Percentiles rank a stretch among this genome's conserved stretches.
Conservation (phyloP, 2,113 vertebrate genomes). For the Phycodurus eques region DNA sequence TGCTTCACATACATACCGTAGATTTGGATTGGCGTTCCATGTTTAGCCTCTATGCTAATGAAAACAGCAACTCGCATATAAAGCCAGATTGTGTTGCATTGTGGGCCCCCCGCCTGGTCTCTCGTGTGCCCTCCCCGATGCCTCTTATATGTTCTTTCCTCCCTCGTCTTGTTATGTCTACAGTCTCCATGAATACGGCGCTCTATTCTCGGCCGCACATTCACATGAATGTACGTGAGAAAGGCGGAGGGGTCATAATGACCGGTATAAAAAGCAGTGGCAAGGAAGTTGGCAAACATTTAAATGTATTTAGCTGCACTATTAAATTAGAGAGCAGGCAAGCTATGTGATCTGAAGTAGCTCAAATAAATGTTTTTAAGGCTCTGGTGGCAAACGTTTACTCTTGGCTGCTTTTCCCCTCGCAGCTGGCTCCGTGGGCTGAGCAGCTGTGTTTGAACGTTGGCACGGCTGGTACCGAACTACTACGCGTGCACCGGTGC, state of each 20-base stretch:
- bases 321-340: conserved; percentile 31
- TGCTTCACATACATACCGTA: too few relatives aligned
- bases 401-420: conserved; percentile 26
- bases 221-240: conserved; percentile 47
- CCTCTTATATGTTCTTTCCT: conserved; percentile 40
- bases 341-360: conserved; percentile 12
- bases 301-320: conserved; percentile 9
- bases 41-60: conserved; percentile 28
- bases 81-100: conserved; percentile 52
- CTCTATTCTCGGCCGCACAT: conserved; percentile 57
- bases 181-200: conserved; percentile 28
- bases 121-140: conserved; percentile 32
- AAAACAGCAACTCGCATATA: conserved; percentile 29
- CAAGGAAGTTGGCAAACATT: conserved; percentile 28
- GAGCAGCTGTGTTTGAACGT: conserved; percentile 48
- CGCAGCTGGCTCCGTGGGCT: conserved; percentile 3
- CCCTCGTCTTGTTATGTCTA: conserved; percentile 67
- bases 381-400: conserved; percentile 14
- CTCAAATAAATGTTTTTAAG: conserved; percentile 30
- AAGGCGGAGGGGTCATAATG: not conserved
- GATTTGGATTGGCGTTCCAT: too few relatives aligned
- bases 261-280: conserved; percentile 33
- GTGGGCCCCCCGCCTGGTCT: conserved; percentile 27
- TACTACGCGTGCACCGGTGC: conserved; percentile 24
- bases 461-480: conserved; percentile 12